Percentiles rank a stretch among this genome's conserved stretches.
Evolutionary conservation across 2,797 vertebrate genomes (phyloP).

Genomic region (Eleutherodactylus coqui): DNA sequence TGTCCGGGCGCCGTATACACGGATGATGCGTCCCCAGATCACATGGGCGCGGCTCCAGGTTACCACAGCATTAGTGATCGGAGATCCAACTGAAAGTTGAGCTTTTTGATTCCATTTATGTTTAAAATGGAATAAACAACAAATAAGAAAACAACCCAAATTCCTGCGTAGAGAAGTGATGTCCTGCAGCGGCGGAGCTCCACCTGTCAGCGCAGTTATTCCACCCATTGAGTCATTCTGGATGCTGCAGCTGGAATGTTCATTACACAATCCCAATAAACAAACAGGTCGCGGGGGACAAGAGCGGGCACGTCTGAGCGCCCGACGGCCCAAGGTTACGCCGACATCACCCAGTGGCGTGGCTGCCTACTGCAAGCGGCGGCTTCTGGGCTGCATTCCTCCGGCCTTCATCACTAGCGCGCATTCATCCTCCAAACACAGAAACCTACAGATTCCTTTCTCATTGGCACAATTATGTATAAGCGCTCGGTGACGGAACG

Average conservation of each 20-base stretch:
- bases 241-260: conserved; percentile 51
- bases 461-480: too few species aligned
- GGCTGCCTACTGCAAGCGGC: conserved; percentile 10
- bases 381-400: background rate
- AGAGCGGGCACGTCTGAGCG: conserved; percentile 50
- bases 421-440: background rate
- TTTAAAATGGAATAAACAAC: too few species aligned
- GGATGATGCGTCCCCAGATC: too few species aligned
- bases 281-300: conserved; percentile 42
- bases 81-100: background rate
- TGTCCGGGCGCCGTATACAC: too few species aligned
- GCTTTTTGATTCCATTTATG: background rate
- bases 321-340: conserved; percentile 29
- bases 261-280: conserved; percentile 59
- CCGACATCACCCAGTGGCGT: conserved; percentile 57
- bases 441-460: background rate
- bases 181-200: background rate
- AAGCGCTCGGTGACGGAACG: background rate
- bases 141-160: background rate
- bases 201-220: conserved; percentile 30
- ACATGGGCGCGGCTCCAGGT: too few species aligned
- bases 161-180: background rate
- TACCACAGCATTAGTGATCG: too few species aligned
- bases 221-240: conserved; percentile 61
- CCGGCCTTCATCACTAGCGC: background rate